Evolutionary conservation across 2,797 vertebrate species (phyloP).

Genomic region (Propithecus perrieri): DNA sequence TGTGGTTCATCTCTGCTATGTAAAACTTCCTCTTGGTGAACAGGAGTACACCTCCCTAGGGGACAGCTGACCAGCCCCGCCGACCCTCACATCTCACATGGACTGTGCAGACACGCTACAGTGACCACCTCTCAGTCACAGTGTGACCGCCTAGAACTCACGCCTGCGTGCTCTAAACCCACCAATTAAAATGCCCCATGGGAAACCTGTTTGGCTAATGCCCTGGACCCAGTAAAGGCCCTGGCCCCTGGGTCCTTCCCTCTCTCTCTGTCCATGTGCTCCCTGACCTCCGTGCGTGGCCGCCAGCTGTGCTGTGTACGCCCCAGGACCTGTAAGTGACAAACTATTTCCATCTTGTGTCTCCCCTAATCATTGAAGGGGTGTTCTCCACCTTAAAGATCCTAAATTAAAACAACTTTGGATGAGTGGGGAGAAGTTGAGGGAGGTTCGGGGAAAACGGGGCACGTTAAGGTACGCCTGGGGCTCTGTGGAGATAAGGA

Average conservation of each 20-base stretch:
- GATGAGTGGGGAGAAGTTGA: rapidly evolving
- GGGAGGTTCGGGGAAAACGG: neutral
- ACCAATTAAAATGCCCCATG: neutral
- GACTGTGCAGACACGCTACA: neutral
- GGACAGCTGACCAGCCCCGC: neutral
- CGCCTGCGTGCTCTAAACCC: neutral
- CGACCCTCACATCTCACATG: neutral
- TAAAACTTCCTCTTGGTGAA: neutral
- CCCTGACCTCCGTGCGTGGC: neutral
- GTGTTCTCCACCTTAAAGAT: neutral
- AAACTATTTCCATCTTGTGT: neutral
- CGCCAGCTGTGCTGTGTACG: neutral
- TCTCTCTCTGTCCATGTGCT: neutral
- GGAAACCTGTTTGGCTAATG: neutral
- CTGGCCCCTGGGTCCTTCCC: neutral
- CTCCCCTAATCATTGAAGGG: neutral
- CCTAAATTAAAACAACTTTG: neutral
- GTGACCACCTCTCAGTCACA: neutral
- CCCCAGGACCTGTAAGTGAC: neutral
- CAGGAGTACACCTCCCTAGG: neutral
- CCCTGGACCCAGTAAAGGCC: neutral
- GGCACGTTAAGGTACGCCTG: neutral
- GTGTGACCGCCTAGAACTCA: neutral
- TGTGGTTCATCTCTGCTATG: neutral
- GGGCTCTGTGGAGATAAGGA: neutral